Conservation (phyloP, 2,888 invertebrate species). For the Drepanosiphum platanoidis region DNA sequence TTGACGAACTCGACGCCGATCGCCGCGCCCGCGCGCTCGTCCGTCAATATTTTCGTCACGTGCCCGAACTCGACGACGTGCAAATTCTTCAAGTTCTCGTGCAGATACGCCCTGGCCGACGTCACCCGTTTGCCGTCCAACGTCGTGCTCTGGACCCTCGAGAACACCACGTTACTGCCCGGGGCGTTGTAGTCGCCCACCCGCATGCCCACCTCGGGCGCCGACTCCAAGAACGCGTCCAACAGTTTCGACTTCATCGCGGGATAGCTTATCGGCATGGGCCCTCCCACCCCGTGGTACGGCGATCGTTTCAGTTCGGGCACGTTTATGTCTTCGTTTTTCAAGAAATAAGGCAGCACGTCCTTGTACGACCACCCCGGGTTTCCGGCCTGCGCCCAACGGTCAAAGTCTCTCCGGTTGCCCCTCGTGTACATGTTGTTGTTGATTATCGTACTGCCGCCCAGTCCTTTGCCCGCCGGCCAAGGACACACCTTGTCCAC, state of each 20-base stretch:
- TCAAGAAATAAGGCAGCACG: conserved; percentile 65
- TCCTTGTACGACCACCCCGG: conserved; percentile 65
- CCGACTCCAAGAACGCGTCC: conserved; percentile 75
- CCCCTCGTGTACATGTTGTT: conserved; percentile 65
- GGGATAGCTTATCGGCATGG: conserved; percentile 47
- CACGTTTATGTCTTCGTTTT: conserved; percentile 64
- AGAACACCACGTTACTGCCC: conserved; percentile 67
- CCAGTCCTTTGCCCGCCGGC: conserved; percentile 78
- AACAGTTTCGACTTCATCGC: conserved; percentile 71
- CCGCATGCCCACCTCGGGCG: conserved; percentile 71
- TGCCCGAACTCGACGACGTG: conserved; percentile 66
- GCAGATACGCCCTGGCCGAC: conserved; percentile 73
- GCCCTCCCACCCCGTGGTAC: conserved; percentile 55
- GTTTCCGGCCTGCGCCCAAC: conserved; percentile 65
- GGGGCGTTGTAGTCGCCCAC: conserved; percentile 70
- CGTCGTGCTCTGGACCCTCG: conserved; percentile 70
- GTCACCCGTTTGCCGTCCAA: conserved; percentile 69
- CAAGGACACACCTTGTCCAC: conserved; percentile 75
- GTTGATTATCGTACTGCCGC: conserved; percentile 65
- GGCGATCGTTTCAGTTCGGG: conserved; percentile 63
- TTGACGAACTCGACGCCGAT: conserved; percentile 69
- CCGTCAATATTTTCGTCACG: conserved; percentile 66
- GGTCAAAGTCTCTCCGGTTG: conserved; percentile 64
- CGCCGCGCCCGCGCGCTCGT: conserved; percentile 67
- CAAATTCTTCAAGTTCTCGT: conserved; percentile 66